phyloP scores from a whole-genome alignment of 2,888 invertebrate species.

The Spodoptera littoralis region DNA sequence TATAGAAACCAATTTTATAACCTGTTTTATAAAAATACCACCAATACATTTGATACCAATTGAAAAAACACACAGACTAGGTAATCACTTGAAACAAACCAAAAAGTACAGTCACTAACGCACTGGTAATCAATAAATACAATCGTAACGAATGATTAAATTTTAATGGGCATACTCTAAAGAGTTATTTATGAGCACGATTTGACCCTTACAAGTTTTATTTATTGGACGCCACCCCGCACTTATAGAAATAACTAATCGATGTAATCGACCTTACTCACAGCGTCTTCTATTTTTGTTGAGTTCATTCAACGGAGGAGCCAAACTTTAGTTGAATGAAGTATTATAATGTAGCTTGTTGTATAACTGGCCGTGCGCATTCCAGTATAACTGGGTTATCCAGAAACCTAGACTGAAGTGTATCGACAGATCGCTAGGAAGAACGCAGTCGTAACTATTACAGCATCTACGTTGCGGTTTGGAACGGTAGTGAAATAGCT shows the following conservation, averaged over 20 bases:
- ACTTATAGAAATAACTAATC: slow-evolving; percentile 45
- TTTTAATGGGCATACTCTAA: slow-evolving; percentile 76
- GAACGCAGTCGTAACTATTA: slow-evolving; percentile 69
- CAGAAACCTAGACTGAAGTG: slow-evolving; percentile 27
- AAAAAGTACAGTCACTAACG: slow-evolving; percentile 18
- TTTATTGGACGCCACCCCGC: slow-evolving; percentile 67
- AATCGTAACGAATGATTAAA: slow-evolving; percentile 77
- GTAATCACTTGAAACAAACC: neutral
- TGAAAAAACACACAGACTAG: neutral
- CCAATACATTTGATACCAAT: neutral
- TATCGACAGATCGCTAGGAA: slow-evolving; percentile 28
- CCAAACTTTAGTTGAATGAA: slow-evolving; percentile 28
- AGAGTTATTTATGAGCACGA: slow-evolving; percentile 72
- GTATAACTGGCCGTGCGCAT: slow-evolving; percentile 13
- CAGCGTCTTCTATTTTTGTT: slow-evolving; percentile 44
- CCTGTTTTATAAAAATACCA: neutral
- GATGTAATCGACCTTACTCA: slow-evolving; percentile 37
- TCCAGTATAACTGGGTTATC: slow-evolving; percentile 24
- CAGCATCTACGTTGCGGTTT: slow-evolving; percentile 75
- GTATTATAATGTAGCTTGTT: slow-evolving; percentile 13
- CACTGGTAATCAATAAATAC: slow-evolving; percentile 75
- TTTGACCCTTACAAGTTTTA: slow-evolving; percentile 73
- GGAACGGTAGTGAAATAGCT: slow-evolving; percentile 80
- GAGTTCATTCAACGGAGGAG: slow-evolving; percentile 43
- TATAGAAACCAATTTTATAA: no score